Evolutionary conservation across 2,888 invertebrate species (phyloP).

Genomic region (Aphodius granarius): DNA sequence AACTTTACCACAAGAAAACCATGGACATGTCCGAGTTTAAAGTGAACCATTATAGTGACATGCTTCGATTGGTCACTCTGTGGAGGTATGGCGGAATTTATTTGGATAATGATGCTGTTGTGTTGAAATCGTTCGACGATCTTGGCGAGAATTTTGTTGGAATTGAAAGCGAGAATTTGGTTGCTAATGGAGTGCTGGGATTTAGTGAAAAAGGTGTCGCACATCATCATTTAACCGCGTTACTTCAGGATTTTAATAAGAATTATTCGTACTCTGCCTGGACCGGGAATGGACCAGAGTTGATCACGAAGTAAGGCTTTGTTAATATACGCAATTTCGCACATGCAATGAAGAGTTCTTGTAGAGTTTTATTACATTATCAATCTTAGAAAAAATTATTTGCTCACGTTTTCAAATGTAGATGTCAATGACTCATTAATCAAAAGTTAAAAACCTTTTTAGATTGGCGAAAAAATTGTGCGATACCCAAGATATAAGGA

Average conservation of each 20-base stretch:
- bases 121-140: conserved; percentile 60
- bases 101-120: conserved; percentile 73
- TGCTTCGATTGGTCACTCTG: conserved; percentile 66
- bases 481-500: background rate
- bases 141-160: conserved; percentile 64
- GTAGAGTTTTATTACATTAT: too few species aligned
- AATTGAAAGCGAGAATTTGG: conserved; percentile 59
- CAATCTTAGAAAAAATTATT: background rate
- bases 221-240: conserved; percentile 60
- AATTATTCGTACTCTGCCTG: background rate
- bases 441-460: background rate
- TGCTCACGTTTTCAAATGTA: background rate
- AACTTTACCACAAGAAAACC: conserved; percentile 54
- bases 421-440: background rate
- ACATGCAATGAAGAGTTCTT: background rate
- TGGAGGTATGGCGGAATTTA: conserved; percentile 80
- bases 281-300: background rate
- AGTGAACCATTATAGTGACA: conserved; percentile 65
- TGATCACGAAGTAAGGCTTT: background rate
- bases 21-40: conserved; percentile 60
- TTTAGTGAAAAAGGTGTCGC: conserved; percentile 60
- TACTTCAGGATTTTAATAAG: conserved; percentile 54
- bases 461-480: background rate
- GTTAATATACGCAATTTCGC: background rate
- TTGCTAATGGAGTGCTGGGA: conserved; percentile 71